Base-by-base conservation (phyloP, 2,113 vertebrate genomes). In the Gobius niger region DNA sequence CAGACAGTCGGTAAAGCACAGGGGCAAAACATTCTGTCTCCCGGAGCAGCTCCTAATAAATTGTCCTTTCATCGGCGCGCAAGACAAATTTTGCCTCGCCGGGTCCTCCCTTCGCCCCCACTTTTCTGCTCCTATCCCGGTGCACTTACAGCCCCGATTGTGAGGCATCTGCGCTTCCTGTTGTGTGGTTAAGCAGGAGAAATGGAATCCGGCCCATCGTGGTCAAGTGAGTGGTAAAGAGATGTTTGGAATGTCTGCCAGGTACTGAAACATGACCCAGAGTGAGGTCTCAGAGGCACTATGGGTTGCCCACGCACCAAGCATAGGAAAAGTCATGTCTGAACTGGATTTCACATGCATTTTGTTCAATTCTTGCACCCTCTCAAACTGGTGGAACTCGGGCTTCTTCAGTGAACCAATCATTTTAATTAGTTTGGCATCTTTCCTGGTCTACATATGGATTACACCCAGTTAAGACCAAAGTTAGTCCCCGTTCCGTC, bases 21-120 rank as follows among this genome's bases (percentile, higher is more conserved):
- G 91, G 92, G 93, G 94, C 94, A 94, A 93, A 94, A 92, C 94
- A 94, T 89, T 92, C 94, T 94, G 92, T 95, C 94, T 95, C 91
- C 94, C 90, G 89, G 93, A 96, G 94, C 91, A 93, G 90, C 92
- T 72, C 59, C 92, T 96, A 95, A 96, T 96, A 96, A 96, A 97
- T 95, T 95, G 95, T 92, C 93, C 94, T 93, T 95, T 95, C 94
- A 94, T 93, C 87, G 88, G 88, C 79, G 89, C 88, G 83, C 86
- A 93, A 96, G 94, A 96, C 91, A 94, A 89, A 93, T 95, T 95
- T 94, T 93, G 90, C 93, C 90, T 89, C 90, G 83, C 79, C 70
- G 83, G 68, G 34, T 70, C 47, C 71, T 59, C 44, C 50, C 2
- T 54, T 9, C 70, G 34, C 50, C 61, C 40, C 56, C 50, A 42